Conservation (phyloP, 1,140 invertebrate species). For the Drosophila albomicans region DNA sequence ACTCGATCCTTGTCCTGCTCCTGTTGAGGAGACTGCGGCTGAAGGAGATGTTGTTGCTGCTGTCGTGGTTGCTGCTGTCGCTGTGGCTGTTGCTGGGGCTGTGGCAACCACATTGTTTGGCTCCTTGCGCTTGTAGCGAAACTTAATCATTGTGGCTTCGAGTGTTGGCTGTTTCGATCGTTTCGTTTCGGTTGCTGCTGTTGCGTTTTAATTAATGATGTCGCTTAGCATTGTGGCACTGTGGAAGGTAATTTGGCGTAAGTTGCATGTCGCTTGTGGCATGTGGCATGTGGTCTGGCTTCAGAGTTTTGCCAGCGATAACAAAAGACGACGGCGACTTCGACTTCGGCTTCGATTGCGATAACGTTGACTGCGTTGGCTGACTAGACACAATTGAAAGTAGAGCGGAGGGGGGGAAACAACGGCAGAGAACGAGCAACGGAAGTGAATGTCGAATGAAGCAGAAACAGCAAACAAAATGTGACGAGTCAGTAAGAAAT, state of each 20-base stretch:
- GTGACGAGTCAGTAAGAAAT: conserved; percentile 27
- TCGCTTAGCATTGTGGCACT: not conserved
- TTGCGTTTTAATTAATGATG: not conserved
- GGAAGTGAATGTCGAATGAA: conserved; percentile 46
- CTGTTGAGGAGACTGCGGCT: conserved; percentile 46
- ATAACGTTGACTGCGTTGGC: conserved; percentile 1
- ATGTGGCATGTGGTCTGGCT: not conserved
- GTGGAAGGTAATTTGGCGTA: not conserved
- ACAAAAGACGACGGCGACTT: conserved; percentile 10
- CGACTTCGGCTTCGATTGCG: conserved; percentile 9
- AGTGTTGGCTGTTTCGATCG: not conserved
- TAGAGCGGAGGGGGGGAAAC: no score
- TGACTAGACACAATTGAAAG: conserved; percentile 28
- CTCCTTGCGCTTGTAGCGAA: conserved; percentile 88
- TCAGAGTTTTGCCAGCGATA: conserved; percentile 21
- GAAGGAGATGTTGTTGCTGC: not conserved
- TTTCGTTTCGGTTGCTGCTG: not conserved
- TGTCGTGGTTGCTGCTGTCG: not conserved
- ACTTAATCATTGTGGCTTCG: conserved; percentile 86
- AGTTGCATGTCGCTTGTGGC: conserved; percentile 11
- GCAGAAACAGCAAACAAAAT: conserved; percentile 1
- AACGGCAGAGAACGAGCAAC: conserved; percentile 29
- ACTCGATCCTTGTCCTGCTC: conserved; percentile 14
- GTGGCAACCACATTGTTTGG: conserved; percentile 68
- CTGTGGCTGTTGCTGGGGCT: conserved; percentile 8